Conservation (phyloP, 2,113 vertebrate genomes). For the Trichomycterus rosablanca region DNA sequence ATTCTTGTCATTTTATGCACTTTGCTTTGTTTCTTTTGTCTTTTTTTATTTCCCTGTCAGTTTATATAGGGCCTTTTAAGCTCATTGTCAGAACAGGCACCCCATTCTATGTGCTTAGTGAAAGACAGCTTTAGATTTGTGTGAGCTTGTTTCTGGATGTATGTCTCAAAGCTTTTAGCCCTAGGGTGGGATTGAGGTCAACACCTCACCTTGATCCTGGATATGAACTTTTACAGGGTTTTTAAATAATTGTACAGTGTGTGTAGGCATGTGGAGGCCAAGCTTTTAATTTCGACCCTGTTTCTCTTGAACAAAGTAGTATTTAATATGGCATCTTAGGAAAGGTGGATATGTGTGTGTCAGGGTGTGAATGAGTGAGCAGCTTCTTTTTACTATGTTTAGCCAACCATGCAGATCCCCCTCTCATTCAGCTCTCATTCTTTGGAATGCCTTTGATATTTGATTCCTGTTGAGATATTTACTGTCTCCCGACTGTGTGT, state of each 20-base stretch:
- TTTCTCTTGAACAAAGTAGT: neutral
- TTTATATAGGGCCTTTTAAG: slow-evolving; percentile 2
- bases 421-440: too few relatives aligned
- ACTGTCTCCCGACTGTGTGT: too few relatives aligned
- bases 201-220: slow-evolving; percentile 7
- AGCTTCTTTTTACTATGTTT: slow-evolving; percentile 7
- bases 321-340: neutral
- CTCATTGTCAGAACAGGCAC: neutral
- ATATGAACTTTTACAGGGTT: too few relatives aligned
- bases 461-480: slow-evolving; percentile 15
- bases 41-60: neutral
- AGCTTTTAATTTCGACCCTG: too few relatives aligned
- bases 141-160: neutral
- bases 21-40: slow-evolving; percentile 26
- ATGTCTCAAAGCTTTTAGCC: neutral
- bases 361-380: neutral
- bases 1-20: slow-evolving; percentile 13
- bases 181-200: slow-evolving; percentile 12
- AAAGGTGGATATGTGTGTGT: neutral
- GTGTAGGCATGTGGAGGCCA: too few relatives aligned
- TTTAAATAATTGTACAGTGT: too few relatives aligned
- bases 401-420: slow-evolving; percentile 1
- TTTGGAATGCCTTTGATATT: slow-evolving; percentile 43
- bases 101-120: neutral
- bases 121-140: slow-evolving; percentile 11